Evolutionary conservation across 2,888 invertebrate genomes (phyloP).

Genomic region (Hypsopygia costalis): DNA sequence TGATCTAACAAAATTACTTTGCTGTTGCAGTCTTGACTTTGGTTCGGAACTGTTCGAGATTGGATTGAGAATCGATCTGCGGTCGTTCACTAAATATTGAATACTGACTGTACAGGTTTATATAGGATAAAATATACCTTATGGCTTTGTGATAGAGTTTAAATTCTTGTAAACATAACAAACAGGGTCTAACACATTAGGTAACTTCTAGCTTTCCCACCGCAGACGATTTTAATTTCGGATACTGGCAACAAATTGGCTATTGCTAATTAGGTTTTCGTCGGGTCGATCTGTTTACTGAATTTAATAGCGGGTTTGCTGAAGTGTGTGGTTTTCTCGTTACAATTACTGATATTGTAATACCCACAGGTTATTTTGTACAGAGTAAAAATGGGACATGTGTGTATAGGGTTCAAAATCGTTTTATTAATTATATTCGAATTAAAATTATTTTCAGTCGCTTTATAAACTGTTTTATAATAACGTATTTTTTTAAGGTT

Average conservation of each 20-base stretch:
- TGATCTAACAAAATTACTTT: constrained; percentile 45
- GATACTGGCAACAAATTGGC: not conserved
- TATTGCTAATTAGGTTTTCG: not conserved
- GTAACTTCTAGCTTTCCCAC: not conserved
- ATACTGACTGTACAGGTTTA: not conserved
- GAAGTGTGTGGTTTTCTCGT: constrained; percentile 18
- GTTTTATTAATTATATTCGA: too few species aligned
- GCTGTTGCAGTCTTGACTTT: constrained; percentile 24
- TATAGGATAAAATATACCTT: not conserved
- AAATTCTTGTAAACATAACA: not conserved
- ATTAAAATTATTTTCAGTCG: too few species aligned
- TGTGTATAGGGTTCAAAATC: too few species aligned
- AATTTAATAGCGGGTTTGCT: constrained; percentile 8
- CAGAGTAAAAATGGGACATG: too few species aligned
- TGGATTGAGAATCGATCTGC: constrained; percentile 17
- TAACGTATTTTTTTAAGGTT: too few species aligned
- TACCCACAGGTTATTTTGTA: too few species aligned
- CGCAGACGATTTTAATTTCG: constrained; percentile 1
- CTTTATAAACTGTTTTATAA: too few species aligned
- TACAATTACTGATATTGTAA: not conserved
- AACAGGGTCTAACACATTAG: not conserved
- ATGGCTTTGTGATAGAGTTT: not conserved
- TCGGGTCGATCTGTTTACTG: not conserved
- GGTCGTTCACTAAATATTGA: constrained; percentile 12
- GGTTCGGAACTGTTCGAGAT: constrained; percentile 14